Evolutionary conservation across 2,888 invertebrate genomes (phyloP).

Genomic region (Caenorhabditis japonica): DNA sequence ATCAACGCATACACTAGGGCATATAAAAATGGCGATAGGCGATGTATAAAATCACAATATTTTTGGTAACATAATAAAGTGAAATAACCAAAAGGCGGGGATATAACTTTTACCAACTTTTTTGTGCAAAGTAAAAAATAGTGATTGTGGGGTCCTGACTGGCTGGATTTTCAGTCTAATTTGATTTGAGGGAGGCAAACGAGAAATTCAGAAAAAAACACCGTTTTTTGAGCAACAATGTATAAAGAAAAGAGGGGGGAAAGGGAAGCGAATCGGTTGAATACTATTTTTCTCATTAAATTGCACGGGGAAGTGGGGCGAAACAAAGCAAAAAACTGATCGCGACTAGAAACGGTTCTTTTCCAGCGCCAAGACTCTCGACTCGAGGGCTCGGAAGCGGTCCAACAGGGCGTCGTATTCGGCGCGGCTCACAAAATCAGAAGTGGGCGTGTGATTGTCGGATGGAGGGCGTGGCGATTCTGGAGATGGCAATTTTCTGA

Average conservation of each 20-base stretch:
- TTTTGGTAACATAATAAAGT: too few species aligned
- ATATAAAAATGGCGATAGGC: too few species aligned
- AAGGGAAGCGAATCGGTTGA: background rate
- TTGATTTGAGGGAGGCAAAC: slow-evolving; percentile 12
- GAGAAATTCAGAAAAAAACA: slow-evolving; percentile 16
- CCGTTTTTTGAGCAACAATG: slow-evolving; percentile 57
- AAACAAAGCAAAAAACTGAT: slow-evolving; percentile 5
- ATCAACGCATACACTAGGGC: slow-evolving; percentile 31
- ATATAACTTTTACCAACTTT: too few species aligned
- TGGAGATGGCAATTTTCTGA: slow-evolving; percentile 27
- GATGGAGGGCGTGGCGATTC: slow-evolving; percentile 19
- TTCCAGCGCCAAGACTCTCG: slow-evolving; percentile 35
- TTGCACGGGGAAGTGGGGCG: slow-evolving; percentile 27
- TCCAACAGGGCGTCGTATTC: slow-evolving; percentile 47
- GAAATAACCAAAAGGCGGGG: too few species aligned
- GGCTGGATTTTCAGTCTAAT: too few species aligned
- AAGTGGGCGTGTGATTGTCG: background rate
- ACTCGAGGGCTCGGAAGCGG: slow-evolving; percentile 39
- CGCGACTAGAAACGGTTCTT: slow-evolving; percentile 25
- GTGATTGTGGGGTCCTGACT: slow-evolving; percentile 27
- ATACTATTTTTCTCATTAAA: too few species aligned
- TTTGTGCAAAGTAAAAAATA: too few species aligned
- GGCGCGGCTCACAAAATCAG: slow-evolving; percentile 45
- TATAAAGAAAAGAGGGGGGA: slow-evolving; percentile 24
- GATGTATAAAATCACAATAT: slow-evolving; percentile 37